A percentile compares a stretch with the other conserved stretches of the same genome.
Evolutionary conservation across 1,140 invertebrate species (phyloP).

Genomic region (Mya arenaria): DNA sequence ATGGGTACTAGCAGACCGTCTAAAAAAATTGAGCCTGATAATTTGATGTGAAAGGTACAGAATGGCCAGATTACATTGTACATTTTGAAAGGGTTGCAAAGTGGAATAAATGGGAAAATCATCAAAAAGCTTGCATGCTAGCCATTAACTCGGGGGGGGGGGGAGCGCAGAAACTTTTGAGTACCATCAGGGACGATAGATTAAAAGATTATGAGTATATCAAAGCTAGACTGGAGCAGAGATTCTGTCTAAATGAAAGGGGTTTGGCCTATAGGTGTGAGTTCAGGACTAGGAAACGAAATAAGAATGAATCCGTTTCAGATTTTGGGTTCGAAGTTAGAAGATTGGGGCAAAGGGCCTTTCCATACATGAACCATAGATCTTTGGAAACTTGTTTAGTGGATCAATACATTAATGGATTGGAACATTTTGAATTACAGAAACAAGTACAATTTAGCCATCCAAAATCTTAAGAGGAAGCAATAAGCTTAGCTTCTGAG

Average conservation of each 20-base stretch:
- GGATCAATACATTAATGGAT: conserved; percentile 12
- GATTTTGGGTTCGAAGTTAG: conserved; percentile 46
- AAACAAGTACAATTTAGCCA: conserved; percentile 35
- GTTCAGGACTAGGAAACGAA: conserved; percentile 15
- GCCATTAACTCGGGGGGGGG: conserved; percentile 41
- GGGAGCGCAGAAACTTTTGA: conserved; percentile 29
- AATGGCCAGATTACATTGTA: conserved; percentile 52
- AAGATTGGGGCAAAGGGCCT: conserved; percentile 31
- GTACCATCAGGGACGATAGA: neutral
- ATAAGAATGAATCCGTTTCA: conserved; percentile 19
- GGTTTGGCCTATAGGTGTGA: conserved; percentile 33
- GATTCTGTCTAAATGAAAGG: conserved; percentile 33
- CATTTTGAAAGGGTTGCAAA: conserved; percentile 52
- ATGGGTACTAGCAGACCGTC: too few species aligned
- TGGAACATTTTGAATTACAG: conserved; percentile 33
- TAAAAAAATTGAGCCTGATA: conserved; percentile 26
- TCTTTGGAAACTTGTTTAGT: conserved; percentile 25
- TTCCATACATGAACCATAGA: conserved; percentile 6
- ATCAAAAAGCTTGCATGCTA: conserved; percentile 38
- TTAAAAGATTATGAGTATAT: conserved; percentile 10
- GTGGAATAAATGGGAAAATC: conserved; percentile 46
- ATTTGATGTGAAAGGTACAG: conserved; percentile 37
- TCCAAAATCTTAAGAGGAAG: conserved; percentile 8
- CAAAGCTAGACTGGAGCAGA: conserved; percentile 12
- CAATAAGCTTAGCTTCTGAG: conserved; percentile 24